phyloP scores from a whole-genome alignment of 2,888 invertebrate species.

The Tortrix viridana region DNA sequence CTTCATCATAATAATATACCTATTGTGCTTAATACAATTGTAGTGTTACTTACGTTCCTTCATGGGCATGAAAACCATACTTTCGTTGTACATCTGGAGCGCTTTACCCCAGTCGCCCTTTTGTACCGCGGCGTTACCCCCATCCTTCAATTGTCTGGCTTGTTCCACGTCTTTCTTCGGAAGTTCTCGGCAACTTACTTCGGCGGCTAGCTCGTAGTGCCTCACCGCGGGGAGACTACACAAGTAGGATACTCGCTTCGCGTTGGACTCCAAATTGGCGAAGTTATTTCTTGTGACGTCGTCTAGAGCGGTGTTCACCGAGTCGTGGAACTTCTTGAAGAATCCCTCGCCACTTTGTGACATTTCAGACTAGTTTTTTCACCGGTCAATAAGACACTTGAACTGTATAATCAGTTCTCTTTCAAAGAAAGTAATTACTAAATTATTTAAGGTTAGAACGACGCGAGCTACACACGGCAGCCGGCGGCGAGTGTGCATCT shows the following conservation, averaged over 20 bases:
- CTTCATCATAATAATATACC: too few species aligned
- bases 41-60: constrained; percentile 85
- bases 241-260: constrained; percentile 86
- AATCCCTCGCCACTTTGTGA: constrained; percentile 73
- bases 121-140: constrained; percentile 89
- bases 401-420: background rate
- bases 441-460: constrained; percentile 57
- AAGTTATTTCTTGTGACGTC: constrained; percentile 86
- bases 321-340: constrained; percentile 87
- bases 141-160: constrained; percentile 87
- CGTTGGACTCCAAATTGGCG: constrained; percentile 84
- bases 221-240: constrained; percentile 79
- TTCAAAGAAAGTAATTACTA: constrained; percentile 26
- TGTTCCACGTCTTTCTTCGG: constrained; percentile 83
- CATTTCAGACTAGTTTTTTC: constrained; percentile 51
- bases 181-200: constrained; percentile 64
- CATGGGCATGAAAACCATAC: constrained; percentile 87
- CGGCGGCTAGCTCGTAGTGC: constrained; percentile 77
- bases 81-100: constrained; percentile 87
- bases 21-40: too few species aligned
- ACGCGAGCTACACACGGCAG: constrained; percentile 60
- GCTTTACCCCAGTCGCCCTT: constrained; percentile 88
- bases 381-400: background rate
- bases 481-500: constrained; percentile 59
- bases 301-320: constrained; percentile 80